Evolutionary conservation across 1,140 invertebrate species (phyloP).

Genomic region (Saccostrea cuccullata): DNA sequence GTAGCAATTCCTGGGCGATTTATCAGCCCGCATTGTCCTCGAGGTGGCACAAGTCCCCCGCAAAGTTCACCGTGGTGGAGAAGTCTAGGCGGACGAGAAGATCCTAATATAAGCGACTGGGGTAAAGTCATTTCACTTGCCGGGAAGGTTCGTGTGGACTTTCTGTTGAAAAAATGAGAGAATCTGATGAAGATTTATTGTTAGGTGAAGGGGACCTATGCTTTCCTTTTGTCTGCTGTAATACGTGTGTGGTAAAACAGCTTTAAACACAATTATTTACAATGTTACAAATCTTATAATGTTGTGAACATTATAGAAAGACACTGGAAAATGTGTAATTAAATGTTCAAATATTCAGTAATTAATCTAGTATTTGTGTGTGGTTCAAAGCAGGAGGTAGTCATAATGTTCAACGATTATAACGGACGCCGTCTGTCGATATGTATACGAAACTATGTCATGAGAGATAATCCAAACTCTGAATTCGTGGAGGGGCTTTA

Average conservation of each 20-base stretch:
- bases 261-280: conserved; percentile 34
- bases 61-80: not conserved
- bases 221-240: not conserved
- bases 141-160: conserved; percentile 21
- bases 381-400: conserved; percentile 14
- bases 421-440: not conserved
- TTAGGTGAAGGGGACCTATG: not conserved
- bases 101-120: not conserved
- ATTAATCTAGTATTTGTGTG: conserved; percentile 36
- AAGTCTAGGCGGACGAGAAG: not conserved
- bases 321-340: conserved; percentile 25
- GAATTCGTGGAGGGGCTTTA: not conserved
- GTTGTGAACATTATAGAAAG: conserved; percentile 29
- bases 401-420: not conserved
- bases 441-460: not conserved
- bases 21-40: conserved; percentile 22
- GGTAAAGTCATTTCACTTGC: conserved; percentile 13
- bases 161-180: conserved; percentile 27
- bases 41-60: not conserved
- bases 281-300: conserved; percentile 35
- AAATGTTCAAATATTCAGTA: conserved; percentile 37
- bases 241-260: conserved; percentile 19
- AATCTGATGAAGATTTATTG: conserved; percentile 24
- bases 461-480: not conserved
- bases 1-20: conserved; percentile 8